Conservation (phyloP, 1,140 invertebrate genomes). For the Diachasmimorpha longicaudata region DNA sequence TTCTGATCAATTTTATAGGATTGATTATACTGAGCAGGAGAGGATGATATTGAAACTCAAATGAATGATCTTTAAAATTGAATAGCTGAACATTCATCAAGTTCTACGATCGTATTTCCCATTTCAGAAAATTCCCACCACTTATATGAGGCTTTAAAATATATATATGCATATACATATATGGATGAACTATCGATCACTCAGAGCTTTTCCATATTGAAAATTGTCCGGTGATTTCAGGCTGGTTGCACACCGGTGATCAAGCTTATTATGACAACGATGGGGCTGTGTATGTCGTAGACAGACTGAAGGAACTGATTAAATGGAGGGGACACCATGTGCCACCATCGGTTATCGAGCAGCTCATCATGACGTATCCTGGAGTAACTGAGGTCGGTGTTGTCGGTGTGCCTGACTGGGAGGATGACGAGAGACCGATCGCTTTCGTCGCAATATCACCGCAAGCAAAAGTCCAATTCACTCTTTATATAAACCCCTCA, state of each 20-base stretch:
- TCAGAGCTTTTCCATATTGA: neutral
- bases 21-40: too few relatives aligned
- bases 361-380: constrained; percentile 71
- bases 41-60: too few relatives aligned
- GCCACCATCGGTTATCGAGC: constrained; percentile 81
- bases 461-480: neutral
- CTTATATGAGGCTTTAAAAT: too few relatives aligned
- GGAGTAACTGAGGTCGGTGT: constrained; percentile 67
- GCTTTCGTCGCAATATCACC: constrained; percentile 55
- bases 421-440: constrained; percentile 66
- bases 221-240: constrained; percentile 39
- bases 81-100: too few relatives aligned
- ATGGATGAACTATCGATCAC: too few relatives aligned
- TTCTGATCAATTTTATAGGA: too few relatives aligned
- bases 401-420: constrained; percentile 67
- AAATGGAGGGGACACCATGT: constrained; percentile 85
- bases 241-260: constrained; percentile 83
- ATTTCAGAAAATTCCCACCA: too few relatives aligned
- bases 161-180: too few relatives aligned
- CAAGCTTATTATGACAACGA: constrained; percentile 77
- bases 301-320: constrained; percentile 81
- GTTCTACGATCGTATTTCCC: too few relatives aligned
- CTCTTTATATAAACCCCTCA: neutral
- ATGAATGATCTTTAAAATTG: too few relatives aligned
- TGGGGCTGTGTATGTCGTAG: constrained; percentile 75